Evolutionary conservation across 1,140 invertebrate species (phyloP).

Genomic region (Coelopa frigida): DNA sequence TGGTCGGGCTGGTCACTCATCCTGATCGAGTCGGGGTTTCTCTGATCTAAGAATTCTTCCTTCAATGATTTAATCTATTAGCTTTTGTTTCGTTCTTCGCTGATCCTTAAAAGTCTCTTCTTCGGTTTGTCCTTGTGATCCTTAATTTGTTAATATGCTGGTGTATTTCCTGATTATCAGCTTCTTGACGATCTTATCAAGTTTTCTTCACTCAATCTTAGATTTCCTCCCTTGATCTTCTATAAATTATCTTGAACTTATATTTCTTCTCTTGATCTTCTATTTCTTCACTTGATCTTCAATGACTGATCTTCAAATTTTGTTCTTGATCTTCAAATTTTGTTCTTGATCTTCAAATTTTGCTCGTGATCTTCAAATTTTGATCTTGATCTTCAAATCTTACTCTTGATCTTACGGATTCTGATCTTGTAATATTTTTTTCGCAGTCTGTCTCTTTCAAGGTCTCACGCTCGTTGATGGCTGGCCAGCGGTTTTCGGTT

Average conservation of each 20-base stretch:
- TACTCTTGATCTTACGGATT: background rate
- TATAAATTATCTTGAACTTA: no score
- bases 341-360: background rate
- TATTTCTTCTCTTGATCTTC: no score
- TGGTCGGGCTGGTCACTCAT: slow-evolving; percentile 14
- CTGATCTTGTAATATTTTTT: background rate
- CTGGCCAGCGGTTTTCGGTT: slow-evolving; percentile 18
- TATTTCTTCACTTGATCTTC: slow-evolving; percentile 7
- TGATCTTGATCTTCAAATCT: slow-evolving; percentile 1
- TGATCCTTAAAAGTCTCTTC: no score
- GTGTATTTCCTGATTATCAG: background rate
- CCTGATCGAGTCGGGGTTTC: background rate
- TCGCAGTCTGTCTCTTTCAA: background rate
- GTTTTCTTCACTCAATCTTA: no score
- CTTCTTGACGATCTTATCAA: slow-evolving; percentile 15
- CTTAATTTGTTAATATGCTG: no score
- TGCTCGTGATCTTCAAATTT: background rate
- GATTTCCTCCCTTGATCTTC: slow-evolving; percentile 16
- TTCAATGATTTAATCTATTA: no score
- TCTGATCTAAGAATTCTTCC: background rate
- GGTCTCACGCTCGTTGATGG: slow-evolving; percentile 12
- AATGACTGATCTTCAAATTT: slow-evolving; percentile 8
- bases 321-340: background rate
- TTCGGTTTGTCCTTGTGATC: no score
- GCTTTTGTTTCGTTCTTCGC: no score